Conservation (phyloP, 2,113 vertebrate genomes). For the Ammodramus savannarum region DNA sequence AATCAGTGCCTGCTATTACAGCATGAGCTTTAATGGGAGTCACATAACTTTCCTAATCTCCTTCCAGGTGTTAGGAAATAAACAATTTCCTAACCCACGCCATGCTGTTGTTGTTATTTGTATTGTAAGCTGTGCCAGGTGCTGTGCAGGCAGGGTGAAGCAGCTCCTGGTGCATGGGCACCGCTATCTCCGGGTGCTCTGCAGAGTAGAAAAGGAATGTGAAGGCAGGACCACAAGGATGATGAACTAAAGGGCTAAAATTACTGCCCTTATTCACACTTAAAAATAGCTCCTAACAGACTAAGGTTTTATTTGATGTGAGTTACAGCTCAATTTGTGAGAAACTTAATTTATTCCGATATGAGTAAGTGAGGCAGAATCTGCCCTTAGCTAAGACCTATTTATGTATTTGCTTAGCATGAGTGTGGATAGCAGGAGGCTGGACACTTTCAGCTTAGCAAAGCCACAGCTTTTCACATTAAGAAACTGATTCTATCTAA, state of each 20-base stretch:
- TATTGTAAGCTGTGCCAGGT: background rate
- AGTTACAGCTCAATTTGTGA: background rate
- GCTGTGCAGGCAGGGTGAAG: background rate
- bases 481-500: background rate
- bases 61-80: background rate
- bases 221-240: background rate
- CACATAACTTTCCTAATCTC: background rate
- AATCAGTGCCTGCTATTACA: background rate
- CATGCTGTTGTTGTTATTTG: background rate
- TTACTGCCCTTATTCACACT: background rate
- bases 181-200: rapidly evolving
- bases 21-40: background rate
- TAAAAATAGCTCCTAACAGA: background rate
- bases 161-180: rapidly evolving
- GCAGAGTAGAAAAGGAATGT: background rate
- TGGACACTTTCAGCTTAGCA: background rate
- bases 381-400: background rate
- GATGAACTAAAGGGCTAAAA: background rate
- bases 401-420: background rate
- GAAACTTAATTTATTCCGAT: background rate
- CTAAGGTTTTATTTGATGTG: background rate
- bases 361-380: background rate
- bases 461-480: background rate
- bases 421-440: background rate
- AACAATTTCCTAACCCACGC: background rate